Evolutionary conservation across 2,888 invertebrate species (phyloP).

Genomic region (Iphiclides podalirius): DNA sequence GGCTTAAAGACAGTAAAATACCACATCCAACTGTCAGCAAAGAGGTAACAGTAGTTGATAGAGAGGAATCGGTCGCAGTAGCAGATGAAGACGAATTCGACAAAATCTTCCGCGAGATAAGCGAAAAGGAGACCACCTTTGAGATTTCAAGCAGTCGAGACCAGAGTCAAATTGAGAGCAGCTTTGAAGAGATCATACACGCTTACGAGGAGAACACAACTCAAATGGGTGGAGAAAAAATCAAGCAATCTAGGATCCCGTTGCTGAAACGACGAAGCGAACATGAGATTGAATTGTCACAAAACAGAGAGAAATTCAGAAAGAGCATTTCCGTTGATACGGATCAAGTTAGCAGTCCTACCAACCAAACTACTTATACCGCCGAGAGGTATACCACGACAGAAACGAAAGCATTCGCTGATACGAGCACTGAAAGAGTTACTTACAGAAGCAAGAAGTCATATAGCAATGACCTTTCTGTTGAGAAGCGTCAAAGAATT

Average conservation of each 20-base stretch:
- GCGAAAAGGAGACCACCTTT: constrained; percentile 32
- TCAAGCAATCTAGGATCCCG: constrained; percentile 55
- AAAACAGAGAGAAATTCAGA: constrained; percentile 22
- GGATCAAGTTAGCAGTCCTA: not conserved
- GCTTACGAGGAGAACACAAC: constrained; percentile 53
- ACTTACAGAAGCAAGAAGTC: not conserved
- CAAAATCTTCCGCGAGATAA: constrained; percentile 60
- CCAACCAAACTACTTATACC: not conserved
- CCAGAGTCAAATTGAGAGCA: constrained; percentile 52
- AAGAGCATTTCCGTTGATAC: constrained; percentile 30
- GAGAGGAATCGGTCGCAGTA: constrained; percentile 21
- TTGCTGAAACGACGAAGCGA: constrained; percentile 50
- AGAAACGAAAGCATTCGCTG: not conserved
- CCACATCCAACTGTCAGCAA: constrained; percentile 11
- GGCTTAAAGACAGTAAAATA: constrained; percentile 32
- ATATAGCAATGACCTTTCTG: not conserved
- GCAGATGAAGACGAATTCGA: constrained; percentile 63
- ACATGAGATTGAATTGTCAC: constrained; percentile 40
- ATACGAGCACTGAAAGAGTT: constrained; percentile 5
- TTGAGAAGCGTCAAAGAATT: not conserved
- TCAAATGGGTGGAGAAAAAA: constrained; percentile 39
- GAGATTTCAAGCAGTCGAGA: constrained; percentile 38
- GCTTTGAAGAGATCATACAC: constrained; percentile 66
- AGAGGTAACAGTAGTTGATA: constrained; percentile 1
- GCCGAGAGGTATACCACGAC: not conserved